Evolutionary conservation across 2,888 invertebrate species (phyloP).

Genomic region (Tenthredo distinguenda): DNA sequence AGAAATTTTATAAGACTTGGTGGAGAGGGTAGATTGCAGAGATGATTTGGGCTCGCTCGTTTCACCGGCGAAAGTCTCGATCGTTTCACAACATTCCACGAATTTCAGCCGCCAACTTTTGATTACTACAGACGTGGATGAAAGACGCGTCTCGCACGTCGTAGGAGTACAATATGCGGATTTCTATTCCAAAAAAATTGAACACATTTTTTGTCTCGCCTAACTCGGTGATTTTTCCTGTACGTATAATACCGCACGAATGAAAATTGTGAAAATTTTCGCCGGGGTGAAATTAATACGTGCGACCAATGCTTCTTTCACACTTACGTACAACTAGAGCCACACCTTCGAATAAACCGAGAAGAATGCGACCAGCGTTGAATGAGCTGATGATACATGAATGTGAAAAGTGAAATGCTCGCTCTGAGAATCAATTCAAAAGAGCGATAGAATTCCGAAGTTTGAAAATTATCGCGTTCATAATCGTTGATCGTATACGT

Average conservation of each 20-base stretch:
- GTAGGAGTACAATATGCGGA: neutral
- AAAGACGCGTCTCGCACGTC: neutral
- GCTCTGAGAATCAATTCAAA: neutral
- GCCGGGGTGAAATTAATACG: neutral
- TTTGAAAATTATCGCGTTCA: neutral
- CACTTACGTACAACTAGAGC: neutral
- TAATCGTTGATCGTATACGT: neutral
- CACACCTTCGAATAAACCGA: neutral
- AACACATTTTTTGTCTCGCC: conserved; percentile 4
- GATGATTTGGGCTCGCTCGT: conserved; percentile 11
- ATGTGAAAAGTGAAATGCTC: neutral
- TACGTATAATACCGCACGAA: neutral
- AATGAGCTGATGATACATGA: conserved; percentile 33
- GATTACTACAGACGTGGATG: neutral
- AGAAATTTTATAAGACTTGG: neutral
- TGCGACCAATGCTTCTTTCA: neutral
- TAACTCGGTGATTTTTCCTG: conserved; percentile 28
- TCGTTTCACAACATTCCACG: neutral
- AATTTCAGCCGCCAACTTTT: neutral
- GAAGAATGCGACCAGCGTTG: neutral
- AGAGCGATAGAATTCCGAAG: neutral
- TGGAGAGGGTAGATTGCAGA: neutral
- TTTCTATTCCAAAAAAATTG: conserved; percentile 17
- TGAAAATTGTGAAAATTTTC: neutral
- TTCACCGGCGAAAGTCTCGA: neutral